These are phyloP conservation scores for Emesis russula DNA, from an alignment of 2,888 invertebrate species.

Conservation along the genomic window DNA sequence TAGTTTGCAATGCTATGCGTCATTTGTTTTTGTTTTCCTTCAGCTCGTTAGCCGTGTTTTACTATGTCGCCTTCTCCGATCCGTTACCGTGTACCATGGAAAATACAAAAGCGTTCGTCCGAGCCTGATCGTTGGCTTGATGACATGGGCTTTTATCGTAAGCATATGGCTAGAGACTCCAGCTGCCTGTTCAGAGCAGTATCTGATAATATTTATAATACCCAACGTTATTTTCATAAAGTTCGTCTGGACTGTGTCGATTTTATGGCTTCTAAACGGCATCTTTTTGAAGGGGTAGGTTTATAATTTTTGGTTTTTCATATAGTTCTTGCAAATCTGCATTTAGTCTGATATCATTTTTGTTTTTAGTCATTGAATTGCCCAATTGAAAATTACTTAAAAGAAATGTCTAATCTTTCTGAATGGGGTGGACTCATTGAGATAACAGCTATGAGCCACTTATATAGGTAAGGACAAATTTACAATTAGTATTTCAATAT, in stretches of 20 bases:
- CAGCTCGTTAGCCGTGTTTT: constrained; percentile 93
- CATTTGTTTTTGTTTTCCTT: constrained; percentile 95
- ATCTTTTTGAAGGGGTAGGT: constrained; percentile 96
- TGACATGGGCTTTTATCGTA: constrained; percentile 98
- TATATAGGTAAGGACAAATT: constrained; percentile 96
- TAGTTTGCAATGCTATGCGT: constrained; percentile 89
- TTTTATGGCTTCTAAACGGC: constrained; percentile 97
- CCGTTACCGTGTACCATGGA: constrained; percentile 94
- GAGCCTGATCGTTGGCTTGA: constrained; percentile 98
- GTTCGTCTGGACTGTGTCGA: constrained; percentile 98
- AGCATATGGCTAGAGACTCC: constrained; percentile 99
- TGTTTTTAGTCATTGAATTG: constrained; percentile 96
- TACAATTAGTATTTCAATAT: not conserved
- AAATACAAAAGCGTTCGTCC: constrained; percentile 94
- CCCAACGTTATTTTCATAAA: constrained; percentile 97
- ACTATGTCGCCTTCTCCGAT: constrained; percentile 94
- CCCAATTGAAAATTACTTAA: constrained; percentile 97
- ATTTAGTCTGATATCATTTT: constrained; percentile 87
- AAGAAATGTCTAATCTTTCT: constrained; percentile 97
- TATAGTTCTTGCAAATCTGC: not conserved
- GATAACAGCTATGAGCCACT: constrained; percentile 97
- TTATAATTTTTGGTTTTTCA: constrained; percentile 75
- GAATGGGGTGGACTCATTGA: constrained; percentile 97
- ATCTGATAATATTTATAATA: constrained; percentile 98
- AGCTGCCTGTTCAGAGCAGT: constrained; percentile 99